These are phyloP conservation scores for Ethmia dodecea DNA, from an alignment of 2,888 invertebrate genomes.

Conservation along the genomic window DNA sequence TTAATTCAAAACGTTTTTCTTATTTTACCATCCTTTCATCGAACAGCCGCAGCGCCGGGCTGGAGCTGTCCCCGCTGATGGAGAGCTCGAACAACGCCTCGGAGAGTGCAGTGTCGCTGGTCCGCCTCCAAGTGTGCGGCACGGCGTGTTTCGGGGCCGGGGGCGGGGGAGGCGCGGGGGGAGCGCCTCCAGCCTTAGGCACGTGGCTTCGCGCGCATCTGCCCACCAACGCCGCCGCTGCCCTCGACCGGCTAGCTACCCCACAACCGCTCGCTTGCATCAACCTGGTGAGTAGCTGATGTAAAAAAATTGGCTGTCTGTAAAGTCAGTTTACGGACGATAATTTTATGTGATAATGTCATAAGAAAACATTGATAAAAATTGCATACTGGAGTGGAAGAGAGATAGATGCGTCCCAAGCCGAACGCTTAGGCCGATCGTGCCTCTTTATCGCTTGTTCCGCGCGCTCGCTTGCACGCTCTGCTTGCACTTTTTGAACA, in stretches of 20 bases:
- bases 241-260: constrained; percentile 46
- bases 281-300: constrained; percentile 35
- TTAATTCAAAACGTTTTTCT: too few relatives aligned
- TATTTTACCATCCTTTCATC: neutral
- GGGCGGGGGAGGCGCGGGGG: constrained; percentile 22
- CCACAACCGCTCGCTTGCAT: constrained; percentile 49
- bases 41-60: constrained; percentile 53
- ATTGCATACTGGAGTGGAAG: too few relatives aligned
- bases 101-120: constrained; percentile 44
- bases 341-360: too few relatives aligned
- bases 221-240: constrained; percentile 45
- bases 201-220: constrained; percentile 58
- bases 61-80: constrained; percentile 46
- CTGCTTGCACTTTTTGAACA: too few relatives aligned
- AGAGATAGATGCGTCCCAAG: too few relatives aligned
- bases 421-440: too few relatives aligned
- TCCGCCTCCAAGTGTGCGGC: constrained; percentile 53
- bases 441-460: too few relatives aligned
- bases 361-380: too few relatives aligned
- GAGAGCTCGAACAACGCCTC: constrained; percentile 36
- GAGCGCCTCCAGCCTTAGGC: constrained; percentile 45
- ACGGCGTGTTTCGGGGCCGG: constrained; percentile 32
- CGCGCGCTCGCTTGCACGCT: too few relatives aligned
- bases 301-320: too few relatives aligned
- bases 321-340: too few relatives aligned